A percentile compares a stretch with the other conserved stretches of the same genome.
Conservation (phyloP, 2,113 vertebrate genomes). For the Cyanocitta stelleri region DNA sequence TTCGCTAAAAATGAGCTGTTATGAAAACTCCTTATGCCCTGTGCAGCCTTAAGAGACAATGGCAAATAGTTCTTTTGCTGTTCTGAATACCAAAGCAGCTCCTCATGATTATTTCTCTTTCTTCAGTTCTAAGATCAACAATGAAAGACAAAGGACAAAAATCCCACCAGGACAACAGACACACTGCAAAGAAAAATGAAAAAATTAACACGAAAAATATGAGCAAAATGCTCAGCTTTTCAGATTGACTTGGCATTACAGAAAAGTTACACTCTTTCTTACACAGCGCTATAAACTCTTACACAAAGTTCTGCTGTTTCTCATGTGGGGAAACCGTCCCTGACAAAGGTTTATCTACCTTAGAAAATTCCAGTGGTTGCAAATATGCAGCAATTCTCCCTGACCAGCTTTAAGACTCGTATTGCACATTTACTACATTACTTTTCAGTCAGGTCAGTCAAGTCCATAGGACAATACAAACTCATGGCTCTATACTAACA, state of each 20-base stretch:
- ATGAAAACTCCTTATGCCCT: background rate
- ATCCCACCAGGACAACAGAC: background rate
- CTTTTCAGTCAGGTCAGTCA: background rate
- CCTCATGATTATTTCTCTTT: background rate
- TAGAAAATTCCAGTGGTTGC: background rate
- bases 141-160: background rate
- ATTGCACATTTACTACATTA: background rate
- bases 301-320: background rate
- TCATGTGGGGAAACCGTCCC: background rate
- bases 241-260: background rate
- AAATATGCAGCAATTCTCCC: background rate
- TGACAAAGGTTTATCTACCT: background rate
- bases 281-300: background rate
- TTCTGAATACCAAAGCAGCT: background rate
- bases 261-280: background rate
- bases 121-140: background rate
- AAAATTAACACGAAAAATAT: background rate
- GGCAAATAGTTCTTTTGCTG: background rate
- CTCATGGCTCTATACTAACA: background rate
- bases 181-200: background rate
- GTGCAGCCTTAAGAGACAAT: background rate
- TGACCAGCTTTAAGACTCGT: background rate
- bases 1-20: background rate
- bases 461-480: background rate
- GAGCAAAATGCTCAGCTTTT: background rate